phyloP scores from a whole-genome alignment of 2,888 invertebrate genomes.

The Eupithecia insigniata region DNA sequence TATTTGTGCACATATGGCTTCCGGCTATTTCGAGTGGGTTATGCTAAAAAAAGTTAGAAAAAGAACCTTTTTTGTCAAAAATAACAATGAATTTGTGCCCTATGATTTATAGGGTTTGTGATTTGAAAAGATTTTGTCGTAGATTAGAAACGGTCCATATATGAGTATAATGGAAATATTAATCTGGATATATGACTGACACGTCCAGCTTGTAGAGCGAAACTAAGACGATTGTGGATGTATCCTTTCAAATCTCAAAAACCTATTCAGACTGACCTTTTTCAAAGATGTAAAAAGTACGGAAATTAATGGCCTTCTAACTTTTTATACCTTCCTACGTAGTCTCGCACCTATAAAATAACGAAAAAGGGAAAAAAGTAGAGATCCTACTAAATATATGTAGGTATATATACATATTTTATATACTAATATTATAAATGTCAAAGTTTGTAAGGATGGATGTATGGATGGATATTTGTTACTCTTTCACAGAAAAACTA shows the following conservation, averaged over 20 bases:
- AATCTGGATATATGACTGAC: slow-evolving; percentile 60
- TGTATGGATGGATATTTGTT: too few species aligned
- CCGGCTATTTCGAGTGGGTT: slow-evolving; percentile 82
- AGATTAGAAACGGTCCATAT: slow-evolving; percentile 56
- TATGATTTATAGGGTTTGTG: slow-evolving; percentile 61
- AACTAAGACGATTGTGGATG: slow-evolving; percentile 45
- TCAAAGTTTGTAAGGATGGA: too few species aligned
- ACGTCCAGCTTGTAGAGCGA: slow-evolving; percentile 43
- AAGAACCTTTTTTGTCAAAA: slow-evolving; percentile 58
- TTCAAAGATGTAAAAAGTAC: slow-evolving; percentile 33
- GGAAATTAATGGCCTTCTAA: neutral
- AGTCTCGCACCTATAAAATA: neutral
- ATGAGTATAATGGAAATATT: slow-evolving; percentile 39
- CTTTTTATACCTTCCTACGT: neutral
- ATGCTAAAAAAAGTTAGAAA: slow-evolving; percentile 73
- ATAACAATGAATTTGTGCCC: slow-evolving; percentile 60
- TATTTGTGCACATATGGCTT: slow-evolving; percentile 83
- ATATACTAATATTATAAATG: too few species aligned
- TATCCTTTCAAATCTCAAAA: slow-evolving; percentile 34
- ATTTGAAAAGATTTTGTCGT: slow-evolving; percentile 44
- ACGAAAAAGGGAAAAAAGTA: neutral
- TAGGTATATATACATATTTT: too few species aligned
- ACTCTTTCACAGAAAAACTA: too few species aligned
- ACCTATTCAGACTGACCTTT: slow-evolving; percentile 31
- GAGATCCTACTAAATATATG: too few species aligned